Percentiles rank a stretch among this genome's conserved stretches.
phyloP scores from a whole-genome alignment of 2,113 vertebrate genomes.

The Leptocoma aspasia region DNA sequence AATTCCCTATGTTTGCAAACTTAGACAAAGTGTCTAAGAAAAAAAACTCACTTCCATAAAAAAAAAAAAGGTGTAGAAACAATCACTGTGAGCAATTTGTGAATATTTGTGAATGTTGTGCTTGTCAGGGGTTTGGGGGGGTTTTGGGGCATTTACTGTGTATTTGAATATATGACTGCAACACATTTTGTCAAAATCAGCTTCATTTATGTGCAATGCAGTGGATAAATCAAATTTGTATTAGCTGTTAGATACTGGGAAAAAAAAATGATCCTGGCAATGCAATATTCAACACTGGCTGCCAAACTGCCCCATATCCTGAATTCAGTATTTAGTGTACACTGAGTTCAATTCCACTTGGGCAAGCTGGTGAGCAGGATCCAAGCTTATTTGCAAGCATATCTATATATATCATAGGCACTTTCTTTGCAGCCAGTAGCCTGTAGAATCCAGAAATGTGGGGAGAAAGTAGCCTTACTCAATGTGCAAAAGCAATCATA shows the following conservation, averaged over 20 bases:
- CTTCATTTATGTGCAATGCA: not conserved
- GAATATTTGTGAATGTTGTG: not conserved
- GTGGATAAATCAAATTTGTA: not conserved
- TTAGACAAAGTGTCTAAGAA: not conserved
- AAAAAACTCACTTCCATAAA: not conserved
- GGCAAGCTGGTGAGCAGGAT: not conserved
- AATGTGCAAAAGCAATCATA: not conserved
- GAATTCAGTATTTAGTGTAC: not conserved
- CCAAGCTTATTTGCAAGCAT: not conserved
- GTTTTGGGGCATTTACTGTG: not conserved
- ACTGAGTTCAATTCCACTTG: not conserved
- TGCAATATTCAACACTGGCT: not conserved
- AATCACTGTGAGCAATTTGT: not conserved
- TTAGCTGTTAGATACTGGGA: not conserved
- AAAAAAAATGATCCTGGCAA: not conserved
- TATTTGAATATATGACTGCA: not conserved
- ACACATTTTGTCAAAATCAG: not conserved
- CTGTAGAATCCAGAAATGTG: not conserved
- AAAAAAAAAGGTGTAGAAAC: not conserved
- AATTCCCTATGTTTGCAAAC: not conserved
- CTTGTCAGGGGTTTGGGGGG: not conserved
- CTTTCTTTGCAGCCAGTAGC: not conserved
- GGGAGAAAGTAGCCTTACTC: not conserved
- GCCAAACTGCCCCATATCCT: not conserved
- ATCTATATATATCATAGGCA: not conserved